Conservation (phyloP, 2,797 vertebrate species). For the Buphagus erythrorhynchus region DNA sequence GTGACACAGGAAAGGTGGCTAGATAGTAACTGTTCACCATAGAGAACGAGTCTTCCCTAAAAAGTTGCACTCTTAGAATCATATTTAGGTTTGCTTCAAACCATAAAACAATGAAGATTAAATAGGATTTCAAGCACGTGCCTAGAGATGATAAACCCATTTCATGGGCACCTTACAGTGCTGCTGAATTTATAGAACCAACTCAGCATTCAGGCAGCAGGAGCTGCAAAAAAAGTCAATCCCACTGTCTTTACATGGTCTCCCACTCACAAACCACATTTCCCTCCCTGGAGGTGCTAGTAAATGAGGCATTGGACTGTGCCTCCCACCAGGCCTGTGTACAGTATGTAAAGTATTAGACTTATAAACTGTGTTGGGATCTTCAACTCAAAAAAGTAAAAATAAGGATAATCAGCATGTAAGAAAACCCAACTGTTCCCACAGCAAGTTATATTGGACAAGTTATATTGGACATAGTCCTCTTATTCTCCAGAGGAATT, state of each 20-base stretch:
- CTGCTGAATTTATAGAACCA: neutral
- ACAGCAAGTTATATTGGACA: too few species aligned
- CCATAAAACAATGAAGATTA: neutral
- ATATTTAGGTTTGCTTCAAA: neutral
- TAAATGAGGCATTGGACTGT: neutral
- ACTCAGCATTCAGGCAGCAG: neutral
- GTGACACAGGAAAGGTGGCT: neutral
- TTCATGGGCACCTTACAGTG: neutral
- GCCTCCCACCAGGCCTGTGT: neutral
- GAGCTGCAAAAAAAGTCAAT: neutral
- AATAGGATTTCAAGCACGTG: neutral
- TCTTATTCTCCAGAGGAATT: neutral
- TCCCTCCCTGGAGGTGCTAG: rapidly evolving
- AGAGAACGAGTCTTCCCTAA: rapidly evolving
- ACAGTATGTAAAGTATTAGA: neutral
- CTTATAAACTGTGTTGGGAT: neutral
- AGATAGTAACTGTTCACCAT: neutral
- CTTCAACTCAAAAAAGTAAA: neutral
- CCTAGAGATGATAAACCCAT: neutral
- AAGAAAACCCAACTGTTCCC: neutral
- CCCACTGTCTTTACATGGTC: rapidly evolving
- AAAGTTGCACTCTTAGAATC: neutral
- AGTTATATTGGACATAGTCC: rapidly evolving
- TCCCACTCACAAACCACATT: neutral
- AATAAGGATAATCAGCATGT: neutral